Evolutionary conservation across 2,113 vertebrate species (phyloP).

Genomic region (Chaetops frenatus): DNA sequence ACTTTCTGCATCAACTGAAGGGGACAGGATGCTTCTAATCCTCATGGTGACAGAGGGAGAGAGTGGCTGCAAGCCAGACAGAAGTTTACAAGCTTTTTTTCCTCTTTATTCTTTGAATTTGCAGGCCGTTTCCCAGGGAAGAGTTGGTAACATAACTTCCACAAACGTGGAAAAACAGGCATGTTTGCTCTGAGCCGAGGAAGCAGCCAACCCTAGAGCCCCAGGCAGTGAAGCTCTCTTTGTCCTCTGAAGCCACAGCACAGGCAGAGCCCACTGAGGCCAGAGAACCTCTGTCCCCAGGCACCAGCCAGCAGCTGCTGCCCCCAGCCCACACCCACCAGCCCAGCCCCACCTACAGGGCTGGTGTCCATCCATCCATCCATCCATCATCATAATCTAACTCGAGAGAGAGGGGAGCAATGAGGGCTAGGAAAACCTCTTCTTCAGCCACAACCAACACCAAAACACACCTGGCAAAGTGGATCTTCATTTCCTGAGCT

Average conservation of each 20-base stretch:
- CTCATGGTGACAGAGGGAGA: background rate
- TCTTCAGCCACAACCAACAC: background rate
- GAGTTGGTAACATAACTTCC: background rate
- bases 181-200: background rate
- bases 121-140: background rate
- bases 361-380: accelerated
- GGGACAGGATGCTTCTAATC: background rate
- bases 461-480: background rate
- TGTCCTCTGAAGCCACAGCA: background rate
- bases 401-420: background rate
- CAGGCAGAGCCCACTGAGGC: accelerated
- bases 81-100: background rate
- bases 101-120: background rate
- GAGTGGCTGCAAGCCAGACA: background rate
- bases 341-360: background rate
- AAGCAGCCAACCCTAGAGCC: background rate
- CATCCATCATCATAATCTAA: too few relatives aligned
- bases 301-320: background rate
- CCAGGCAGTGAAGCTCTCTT: accelerated
- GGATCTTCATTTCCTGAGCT: accelerated
- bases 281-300: background rate
- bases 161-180: accelerated
- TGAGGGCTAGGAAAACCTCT: accelerated
- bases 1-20: background rate
- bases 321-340: background rate